A percentile compares a stretch with the other conserved stretches of the same genome.
Conservation (phyloP, 2,797 vertebrate genomes). For the Botia kubotai region DNA sequence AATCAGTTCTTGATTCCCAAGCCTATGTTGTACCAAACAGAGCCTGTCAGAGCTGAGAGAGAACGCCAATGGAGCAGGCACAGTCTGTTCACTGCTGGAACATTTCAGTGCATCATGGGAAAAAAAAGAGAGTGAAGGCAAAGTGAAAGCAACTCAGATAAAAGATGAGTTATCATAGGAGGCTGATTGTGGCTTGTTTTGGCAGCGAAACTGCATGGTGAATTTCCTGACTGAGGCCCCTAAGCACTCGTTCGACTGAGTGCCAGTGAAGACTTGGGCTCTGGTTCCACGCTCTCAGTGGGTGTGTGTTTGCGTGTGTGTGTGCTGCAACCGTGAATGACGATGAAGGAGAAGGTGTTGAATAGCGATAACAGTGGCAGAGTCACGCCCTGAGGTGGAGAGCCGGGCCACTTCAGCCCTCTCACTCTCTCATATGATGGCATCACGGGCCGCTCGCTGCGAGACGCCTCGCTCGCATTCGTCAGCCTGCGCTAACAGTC, state of each 20-base stretch:
- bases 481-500: slow-evolving; percentile 3
- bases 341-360: slow-evolving; percentile 53
- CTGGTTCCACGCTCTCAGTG: slow-evolving; percentile 15
- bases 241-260: slow-evolving; percentile 43
- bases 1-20: neutral
- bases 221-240: slow-evolving; percentile 39
- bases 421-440: neutral
- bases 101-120: slow-evolving; percentile 26
- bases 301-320: slow-evolving; percentile 1
- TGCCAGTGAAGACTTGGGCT: slow-evolving; percentile 32
- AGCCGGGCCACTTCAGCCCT: neutral
- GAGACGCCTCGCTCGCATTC: neutral
- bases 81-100: slow-evolving; percentile 21
- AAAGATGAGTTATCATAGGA: slow-evolving; percentile 35
- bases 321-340: slow-evolving; percentile 36
- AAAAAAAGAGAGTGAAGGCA: slow-evolving; percentile 11
- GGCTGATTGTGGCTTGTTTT: slow-evolving; percentile 35
- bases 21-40: neutral
- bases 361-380: slow-evolving; percentile 51
- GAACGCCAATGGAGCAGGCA: neutral
- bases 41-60: neutral
- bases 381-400: slow-evolving; percentile 44
- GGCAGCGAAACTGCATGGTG: slow-evolving; percentile 34
- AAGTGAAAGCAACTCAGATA: slow-evolving; percentile 13
- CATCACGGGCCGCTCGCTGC: neutral